phyloP scores from a whole-genome alignment of 2,113 vertebrate genomes.

The Nipponia nippon region DNA sequence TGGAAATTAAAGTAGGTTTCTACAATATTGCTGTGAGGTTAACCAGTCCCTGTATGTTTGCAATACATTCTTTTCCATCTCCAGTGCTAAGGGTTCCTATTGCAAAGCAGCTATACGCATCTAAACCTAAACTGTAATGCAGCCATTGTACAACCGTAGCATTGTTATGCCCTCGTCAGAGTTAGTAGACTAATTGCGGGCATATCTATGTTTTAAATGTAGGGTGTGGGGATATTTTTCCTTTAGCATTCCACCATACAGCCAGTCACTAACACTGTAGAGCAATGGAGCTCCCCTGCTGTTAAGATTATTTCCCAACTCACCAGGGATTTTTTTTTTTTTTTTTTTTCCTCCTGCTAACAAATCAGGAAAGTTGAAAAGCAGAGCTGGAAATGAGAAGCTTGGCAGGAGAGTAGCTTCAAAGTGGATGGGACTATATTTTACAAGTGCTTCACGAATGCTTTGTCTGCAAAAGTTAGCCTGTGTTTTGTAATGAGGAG shows the following conservation, averaged over 20 bases:
- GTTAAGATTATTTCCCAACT: background rate
- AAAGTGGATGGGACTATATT: background rate
- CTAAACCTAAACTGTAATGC: background rate
- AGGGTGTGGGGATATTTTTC: background rate
- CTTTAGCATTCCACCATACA: background rate
- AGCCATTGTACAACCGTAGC: background rate
- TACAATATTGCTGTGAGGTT: background rate
- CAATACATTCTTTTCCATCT: background rate
- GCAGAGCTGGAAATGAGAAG: background rate
- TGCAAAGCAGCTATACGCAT: rapidly evolving
- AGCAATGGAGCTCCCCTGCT: background rate
- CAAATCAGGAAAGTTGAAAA: background rate
- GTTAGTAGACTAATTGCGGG: background rate
- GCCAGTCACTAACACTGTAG: too few species aligned
- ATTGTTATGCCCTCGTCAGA: background rate
- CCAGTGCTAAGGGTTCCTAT: background rate
- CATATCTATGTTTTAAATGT: background rate
- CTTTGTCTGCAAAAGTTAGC: background rate
- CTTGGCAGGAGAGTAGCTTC: background rate
- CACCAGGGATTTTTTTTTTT: background rate
- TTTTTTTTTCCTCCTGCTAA: background rate
- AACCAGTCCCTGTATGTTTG: background rate
- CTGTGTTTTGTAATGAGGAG: background rate
- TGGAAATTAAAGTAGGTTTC: background rate
- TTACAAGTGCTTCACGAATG: background rate